Evolutionary conservation across 2,113 vertebrate species (phyloP).

Genomic region (Pelvicachromis taeniatus): DNA sequence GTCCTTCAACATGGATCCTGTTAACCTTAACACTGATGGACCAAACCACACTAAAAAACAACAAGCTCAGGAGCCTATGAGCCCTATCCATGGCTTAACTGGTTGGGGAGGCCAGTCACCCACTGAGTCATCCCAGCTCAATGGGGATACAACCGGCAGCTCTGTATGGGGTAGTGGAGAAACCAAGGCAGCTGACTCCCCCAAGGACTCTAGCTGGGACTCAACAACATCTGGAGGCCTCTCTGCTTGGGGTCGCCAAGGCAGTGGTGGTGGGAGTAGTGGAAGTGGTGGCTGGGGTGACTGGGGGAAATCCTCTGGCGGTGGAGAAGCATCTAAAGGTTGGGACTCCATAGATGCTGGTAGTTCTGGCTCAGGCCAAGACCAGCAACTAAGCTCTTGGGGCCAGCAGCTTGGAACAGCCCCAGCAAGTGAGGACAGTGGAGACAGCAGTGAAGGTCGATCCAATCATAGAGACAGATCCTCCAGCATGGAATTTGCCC

Average conservation of each 20-base stretch:
- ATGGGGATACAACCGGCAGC: slow-evolving; percentile 75
- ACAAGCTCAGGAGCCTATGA: slow-evolving; percentile 75
- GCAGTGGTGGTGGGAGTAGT: slow-evolving; percentile 75
- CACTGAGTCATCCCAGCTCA: slow-evolving; percentile 78
- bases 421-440: slow-evolving; percentile 86
- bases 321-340: slow-evolving; percentile 81
- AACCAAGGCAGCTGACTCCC: slow-evolving; percentile 62
- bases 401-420: slow-evolving; percentile 74
- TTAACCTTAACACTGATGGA: slow-evolving; percentile 96
- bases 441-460: slow-evolving; percentile 80
- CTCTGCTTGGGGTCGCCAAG: slow-evolving; percentile 83
- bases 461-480: slow-evolving; percentile 72
- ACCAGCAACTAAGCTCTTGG: slow-evolving; percentile 80
- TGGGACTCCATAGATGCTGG: slow-evolving; percentile 78
- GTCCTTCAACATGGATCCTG: slow-evolving; percentile 94
- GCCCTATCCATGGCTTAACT: slow-evolving; percentile 88
- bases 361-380: slow-evolving; percentile 62
- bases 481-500: slow-evolving; percentile 71
- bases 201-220: slow-evolving; percentile 83
- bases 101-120: slow-evolving; percentile 94
- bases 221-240: slow-evolving; percentile 82
- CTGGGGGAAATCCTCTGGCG: slow-evolving; percentile 68
- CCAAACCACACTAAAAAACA: slow-evolving; percentile 90
- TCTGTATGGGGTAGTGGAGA: slow-evolving; percentile 90
- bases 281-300: slow-evolving; percentile 83